Conservation (phyloP, 1,140 invertebrate species). For the Drosophila lowei region DNA sequence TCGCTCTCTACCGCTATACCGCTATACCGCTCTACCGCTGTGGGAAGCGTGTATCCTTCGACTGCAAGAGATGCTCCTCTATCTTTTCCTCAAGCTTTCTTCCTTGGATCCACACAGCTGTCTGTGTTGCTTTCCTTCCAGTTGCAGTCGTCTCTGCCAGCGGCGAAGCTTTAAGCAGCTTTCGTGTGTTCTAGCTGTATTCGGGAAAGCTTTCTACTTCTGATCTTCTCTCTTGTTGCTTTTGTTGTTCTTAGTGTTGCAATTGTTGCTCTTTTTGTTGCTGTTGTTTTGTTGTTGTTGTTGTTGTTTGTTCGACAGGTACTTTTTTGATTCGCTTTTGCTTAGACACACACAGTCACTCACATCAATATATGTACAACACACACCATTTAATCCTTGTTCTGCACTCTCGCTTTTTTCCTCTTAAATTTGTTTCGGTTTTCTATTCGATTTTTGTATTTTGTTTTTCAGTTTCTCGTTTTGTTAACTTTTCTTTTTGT, state of each 20-base stretch:
- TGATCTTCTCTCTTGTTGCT: neutral
- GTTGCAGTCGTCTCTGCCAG: too few relatives aligned
- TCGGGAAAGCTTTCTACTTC: too few relatives aligned
- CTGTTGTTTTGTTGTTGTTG: slow-evolving; percentile 16
- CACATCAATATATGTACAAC: slow-evolving; percentile 6
- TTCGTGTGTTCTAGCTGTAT: too few relatives aligned
- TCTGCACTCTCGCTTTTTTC: slow-evolving; percentile 14
- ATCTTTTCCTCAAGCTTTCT: neutral
- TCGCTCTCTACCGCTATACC: neutral
- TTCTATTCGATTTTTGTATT: too few relatives aligned
- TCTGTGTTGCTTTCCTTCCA: too few relatives aligned
- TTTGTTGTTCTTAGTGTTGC: slow-evolving; percentile 12
- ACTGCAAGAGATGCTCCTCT: too few relatives aligned
- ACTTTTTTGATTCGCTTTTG: slow-evolving; percentile 24
- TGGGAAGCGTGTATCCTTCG: too few relatives aligned
- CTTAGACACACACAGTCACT: slow-evolving; percentile 15
- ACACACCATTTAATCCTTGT: too few relatives aligned
- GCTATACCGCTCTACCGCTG: neutral
- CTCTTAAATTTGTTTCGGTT: slow-evolving; percentile 1
- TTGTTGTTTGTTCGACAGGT: slow-evolving; percentile 52
- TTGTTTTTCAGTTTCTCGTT: too few relatives aligned
- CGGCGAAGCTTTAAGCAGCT: too few relatives aligned
- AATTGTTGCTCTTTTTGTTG: slow-evolving; percentile 18
- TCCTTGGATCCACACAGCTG: too few relatives aligned
- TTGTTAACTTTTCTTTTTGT: neutral